Evolutionary conservation across 1,140 invertebrate species (phyloP), one percentile per base, ranked within the genome.

Genomic region (Ruditapes philippinarum): DNA sequence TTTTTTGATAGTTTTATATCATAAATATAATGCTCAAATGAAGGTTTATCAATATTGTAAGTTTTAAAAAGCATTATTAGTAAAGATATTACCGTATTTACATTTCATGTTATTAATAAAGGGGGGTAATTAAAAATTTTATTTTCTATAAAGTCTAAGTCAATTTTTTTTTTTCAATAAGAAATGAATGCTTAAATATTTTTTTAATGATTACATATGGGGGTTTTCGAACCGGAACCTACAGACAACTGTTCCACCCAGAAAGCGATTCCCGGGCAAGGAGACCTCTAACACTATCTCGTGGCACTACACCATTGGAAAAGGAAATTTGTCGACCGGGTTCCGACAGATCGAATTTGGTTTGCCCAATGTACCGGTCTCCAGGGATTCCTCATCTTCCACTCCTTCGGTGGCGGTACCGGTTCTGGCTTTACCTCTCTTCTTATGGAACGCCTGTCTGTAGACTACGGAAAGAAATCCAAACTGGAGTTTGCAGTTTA

Each of bases 401-500:
- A 98, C 95, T 98, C 98, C 0, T 98, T 99, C 94, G 98, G 98
- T 73, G 98, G 98, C 62, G 98, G 98, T 65, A 98, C 98, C 90
- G 98, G 98, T 3, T 98, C 98, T 31, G 98, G 98, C 11, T 98
- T 98, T 96, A 98, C 98, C 4, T 98, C 98, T 0, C 96, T 98
- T 57, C 96, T 98, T 54, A 98, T 98, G 98, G 98, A 98, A 96
- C 96, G 98, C 89, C 96, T 98, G 25, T 98, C 97, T 31, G 98
- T 98, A 0, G 98, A 98, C 92, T 98, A 98, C 95, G 98, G 98
- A 62, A 98, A 98, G 96, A 98, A 98, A 94, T 98, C 97, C 54
- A 98, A 98, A 95, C 96, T 98, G 33, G 98, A 98, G 95, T 98
- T 98, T 95, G 97, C 98, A 90, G 97, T 98, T 91, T 98, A 98